Percentiles rank a stretch among this genome's conserved stretches.
Conservation (phyloP, 2,888 invertebrate species). For the Noctuana brunneofusca region DNA sequence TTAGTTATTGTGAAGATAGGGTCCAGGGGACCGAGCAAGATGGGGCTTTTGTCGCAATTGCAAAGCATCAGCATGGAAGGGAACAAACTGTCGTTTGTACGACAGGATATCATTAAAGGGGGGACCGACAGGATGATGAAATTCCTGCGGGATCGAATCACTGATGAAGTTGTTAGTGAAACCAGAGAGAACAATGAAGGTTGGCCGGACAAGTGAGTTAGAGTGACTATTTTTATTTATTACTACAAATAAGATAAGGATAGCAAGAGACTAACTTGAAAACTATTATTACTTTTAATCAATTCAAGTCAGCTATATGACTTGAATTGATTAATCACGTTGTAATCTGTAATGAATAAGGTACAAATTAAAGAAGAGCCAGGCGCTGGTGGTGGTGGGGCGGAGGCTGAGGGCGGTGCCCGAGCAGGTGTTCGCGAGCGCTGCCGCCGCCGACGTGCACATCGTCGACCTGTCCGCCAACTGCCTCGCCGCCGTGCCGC, state of each 20-base stretch:
- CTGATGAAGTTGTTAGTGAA: slow-evolving; percentile 69
- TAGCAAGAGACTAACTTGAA: not conserved
- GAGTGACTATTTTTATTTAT: too few relatives aligned
- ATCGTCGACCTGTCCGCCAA: slow-evolving; percentile 93
- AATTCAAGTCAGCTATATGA: too few relatives aligned
- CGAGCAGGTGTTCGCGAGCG: slow-evolving; percentile 87
- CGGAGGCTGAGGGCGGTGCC: slow-evolving; percentile 87
- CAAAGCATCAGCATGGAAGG: slow-evolving; percentile 93
- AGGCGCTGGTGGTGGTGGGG: slow-evolving; percentile 83
- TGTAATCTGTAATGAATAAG: too few relatives aligned
- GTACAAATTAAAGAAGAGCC: slow-evolving; percentile 74
- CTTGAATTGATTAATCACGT: too few relatives aligned
- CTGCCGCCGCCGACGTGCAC: slow-evolving; percentile 87
- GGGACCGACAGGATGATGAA: slow-evolving; percentile 93
- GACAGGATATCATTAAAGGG: slow-evolving; percentile 91
- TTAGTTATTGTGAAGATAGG: too few relatives aligned
- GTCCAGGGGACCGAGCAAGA: slow-evolving; percentile 70
- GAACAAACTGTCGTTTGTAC: slow-evolving; percentile 91
- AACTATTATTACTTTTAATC: too few relatives aligned
- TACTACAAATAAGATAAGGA: too few relatives aligned
- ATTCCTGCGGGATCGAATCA: slow-evolving; percentile 86
- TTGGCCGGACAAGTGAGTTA: slow-evolving; percentile 82
- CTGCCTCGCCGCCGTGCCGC: slow-evolving; percentile 86
- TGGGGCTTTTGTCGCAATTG: slow-evolving; percentile 87
- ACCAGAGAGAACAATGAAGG: slow-evolving; percentile 57